Conservation (phyloP, 2,797 vertebrate species). For the Poecile montanus region DNA sequence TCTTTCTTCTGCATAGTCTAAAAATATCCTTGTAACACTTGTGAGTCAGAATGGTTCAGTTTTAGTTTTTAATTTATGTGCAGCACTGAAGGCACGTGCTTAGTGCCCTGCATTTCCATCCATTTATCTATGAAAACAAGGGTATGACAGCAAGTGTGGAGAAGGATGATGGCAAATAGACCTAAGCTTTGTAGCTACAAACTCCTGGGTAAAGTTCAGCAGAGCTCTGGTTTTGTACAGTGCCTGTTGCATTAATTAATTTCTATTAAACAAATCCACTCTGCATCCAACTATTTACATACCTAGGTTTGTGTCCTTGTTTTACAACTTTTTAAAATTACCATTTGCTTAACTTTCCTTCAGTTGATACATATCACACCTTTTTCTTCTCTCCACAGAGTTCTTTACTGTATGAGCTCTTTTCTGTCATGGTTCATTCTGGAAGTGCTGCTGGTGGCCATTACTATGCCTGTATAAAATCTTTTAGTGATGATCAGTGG, state of each 20-base stretch:
- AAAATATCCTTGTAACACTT: neutral
- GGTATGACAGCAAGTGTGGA: neutral
- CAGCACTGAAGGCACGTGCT: neutral
- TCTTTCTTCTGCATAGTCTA: neutral
- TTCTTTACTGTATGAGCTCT: conserved; percentile 93
- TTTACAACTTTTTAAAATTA: neutral
- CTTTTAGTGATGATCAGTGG: conserved; percentile 96
- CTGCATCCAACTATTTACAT: neutral
- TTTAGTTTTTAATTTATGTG: neutral
- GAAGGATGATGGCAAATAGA: neutral
- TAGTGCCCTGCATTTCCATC: neutral
- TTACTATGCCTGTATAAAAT: conserved; percentile 99
- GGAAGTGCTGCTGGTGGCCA: conserved; percentile 98
- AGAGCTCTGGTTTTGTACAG: neutral
- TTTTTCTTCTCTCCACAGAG: conserved; percentile 78
- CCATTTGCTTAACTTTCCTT: neutral
- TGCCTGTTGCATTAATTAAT: neutral
- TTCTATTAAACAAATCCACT: neutral
- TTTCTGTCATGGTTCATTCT: conserved; percentile 99
- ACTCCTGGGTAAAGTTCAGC: neutral
- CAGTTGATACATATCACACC: neutral
- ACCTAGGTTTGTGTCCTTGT: neutral
- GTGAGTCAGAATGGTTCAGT: neutral
- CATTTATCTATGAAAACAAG: neutral
- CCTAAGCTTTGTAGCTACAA: neutral